Evolutionary conservation across 2,797 vertebrate genomes (phyloP).

Genomic region (Micrastur ruficollis): DNA sequence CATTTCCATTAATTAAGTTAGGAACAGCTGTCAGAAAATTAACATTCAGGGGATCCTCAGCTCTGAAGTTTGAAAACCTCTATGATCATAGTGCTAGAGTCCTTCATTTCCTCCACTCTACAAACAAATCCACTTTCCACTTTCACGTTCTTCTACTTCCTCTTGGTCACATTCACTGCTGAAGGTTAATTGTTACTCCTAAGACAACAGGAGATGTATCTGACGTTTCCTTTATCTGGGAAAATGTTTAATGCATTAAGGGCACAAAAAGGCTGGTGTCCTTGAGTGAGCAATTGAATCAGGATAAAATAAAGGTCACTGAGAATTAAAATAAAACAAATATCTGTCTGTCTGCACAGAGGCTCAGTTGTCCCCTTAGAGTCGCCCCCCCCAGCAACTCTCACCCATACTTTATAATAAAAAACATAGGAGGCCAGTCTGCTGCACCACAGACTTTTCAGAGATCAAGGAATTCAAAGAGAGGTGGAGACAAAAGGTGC

Average conservation of each 20-base stretch:
- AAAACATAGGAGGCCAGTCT: not conserved
- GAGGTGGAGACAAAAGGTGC: not conserved
- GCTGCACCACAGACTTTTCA: not conserved
- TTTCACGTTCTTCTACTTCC: not conserved
- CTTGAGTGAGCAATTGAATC: not conserved
- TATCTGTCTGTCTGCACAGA: not conserved
- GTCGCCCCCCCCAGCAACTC: not conserved
- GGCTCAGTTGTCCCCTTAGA: not conserved
- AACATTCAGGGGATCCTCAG: not conserved
- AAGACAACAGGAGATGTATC: not conserved
- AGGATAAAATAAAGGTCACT: not conserved
- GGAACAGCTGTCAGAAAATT: not conserved
- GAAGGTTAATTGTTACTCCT: not conserved
- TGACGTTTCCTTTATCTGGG: not conserved
- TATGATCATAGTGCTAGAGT: not conserved
- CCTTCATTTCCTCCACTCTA: not conserved
- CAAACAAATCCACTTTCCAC: not conserved
- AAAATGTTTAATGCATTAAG: constrained; percentile 16
- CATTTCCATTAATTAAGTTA: not conserved
- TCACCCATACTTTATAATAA: not conserved
- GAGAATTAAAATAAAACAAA: constrained; percentile 14
- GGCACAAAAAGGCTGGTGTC: not conserved
- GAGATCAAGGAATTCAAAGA: not conserved
- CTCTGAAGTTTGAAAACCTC: not conserved
- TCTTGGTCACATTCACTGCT: not conserved